Percentiles rank a stretch among this genome's conserved stretches.
phyloP scores from a whole-genome alignment of 2,888 invertebrate genomes.

The Tubulanus polymorphus region DNA sequence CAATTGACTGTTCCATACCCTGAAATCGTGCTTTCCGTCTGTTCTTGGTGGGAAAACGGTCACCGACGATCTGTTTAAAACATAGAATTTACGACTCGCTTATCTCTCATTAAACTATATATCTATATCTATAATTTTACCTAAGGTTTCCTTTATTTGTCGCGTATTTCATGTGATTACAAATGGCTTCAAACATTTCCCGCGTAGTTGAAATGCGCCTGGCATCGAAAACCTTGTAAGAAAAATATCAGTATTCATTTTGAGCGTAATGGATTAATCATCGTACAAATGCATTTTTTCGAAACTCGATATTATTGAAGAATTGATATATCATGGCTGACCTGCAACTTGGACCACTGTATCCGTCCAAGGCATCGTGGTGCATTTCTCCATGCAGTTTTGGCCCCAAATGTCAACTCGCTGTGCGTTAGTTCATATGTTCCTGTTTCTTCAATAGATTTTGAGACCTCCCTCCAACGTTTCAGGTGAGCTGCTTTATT shows the following conservation, averaged over 20 bases:
- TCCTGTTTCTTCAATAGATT: conserved; percentile 70
- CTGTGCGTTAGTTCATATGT: conserved; percentile 89
- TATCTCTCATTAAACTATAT: too few species aligned
- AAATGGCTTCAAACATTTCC: conserved; percentile 94
- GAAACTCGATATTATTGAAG: too few species aligned
- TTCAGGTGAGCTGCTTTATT: conserved; percentile 76
- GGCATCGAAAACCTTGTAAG: conserved; percentile 84
- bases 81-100: too few species aligned
- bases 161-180: conserved; percentile 94
- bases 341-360: conserved; percentile 95
- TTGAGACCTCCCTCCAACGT: conserved; percentile 79
- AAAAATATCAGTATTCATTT: too few species aligned
- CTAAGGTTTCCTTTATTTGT: conserved; percentile 95
- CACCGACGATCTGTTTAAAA: conserved; percentile 89
- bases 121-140: too few species aligned
- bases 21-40: conserved; percentile 81
- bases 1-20: conserved; percentile 90
- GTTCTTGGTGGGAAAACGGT: conserved; percentile 91
- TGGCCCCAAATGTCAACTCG: conserved; percentile 90
- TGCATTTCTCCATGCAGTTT: conserved; percentile 92
- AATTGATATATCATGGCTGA: too few species aligned
- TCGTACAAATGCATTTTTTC: too few species aligned
- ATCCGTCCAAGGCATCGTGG: conserved; percentile 91
- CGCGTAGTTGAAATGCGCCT: conserved; percentile 90
- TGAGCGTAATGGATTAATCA: too few species aligned